Conservation (phyloP, 2,888 invertebrate genomes). For the Pantelozetes paolii region DNA sequence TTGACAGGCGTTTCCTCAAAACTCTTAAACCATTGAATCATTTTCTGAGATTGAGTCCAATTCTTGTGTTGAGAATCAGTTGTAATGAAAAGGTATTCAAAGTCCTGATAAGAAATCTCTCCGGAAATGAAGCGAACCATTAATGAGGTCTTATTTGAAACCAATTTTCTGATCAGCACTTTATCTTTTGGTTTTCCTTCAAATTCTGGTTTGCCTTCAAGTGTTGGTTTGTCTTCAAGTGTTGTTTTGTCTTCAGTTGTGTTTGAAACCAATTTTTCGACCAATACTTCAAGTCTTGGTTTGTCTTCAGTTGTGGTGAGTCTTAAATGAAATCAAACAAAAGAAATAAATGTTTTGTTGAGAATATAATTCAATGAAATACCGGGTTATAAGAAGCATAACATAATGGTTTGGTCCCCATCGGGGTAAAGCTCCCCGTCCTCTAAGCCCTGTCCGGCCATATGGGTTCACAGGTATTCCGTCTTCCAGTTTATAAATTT, state of each 20-base stretch:
- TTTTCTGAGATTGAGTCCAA: not conserved
- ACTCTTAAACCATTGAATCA: not conserved
- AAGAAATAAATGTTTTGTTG: not conserved
- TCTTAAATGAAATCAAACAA: not conserved
- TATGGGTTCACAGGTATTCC: constrained; percentile 50
- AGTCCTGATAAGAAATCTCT: not conserved
- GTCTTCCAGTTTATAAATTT: constrained; percentile 48
- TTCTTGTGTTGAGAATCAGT: not conserved
- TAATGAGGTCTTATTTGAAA: not conserved
- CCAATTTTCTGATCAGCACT: no score
- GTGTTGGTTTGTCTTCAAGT: no score
- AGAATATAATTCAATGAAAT: not conserved
- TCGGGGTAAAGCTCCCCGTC: constrained; percentile 51
- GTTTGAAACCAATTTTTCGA: not conserved
- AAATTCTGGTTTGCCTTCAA: no score
- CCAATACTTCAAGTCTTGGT: not conserved
- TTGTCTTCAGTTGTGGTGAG: not conserved
- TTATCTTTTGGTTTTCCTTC: no score
- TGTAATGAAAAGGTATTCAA: not conserved
- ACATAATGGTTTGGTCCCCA: constrained; percentile 55
- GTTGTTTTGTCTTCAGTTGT: no score
- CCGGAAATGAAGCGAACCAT: not conserved
- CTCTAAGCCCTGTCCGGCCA: constrained; percentile 53
- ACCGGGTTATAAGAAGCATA: constrained; percentile 51
- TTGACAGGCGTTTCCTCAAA: not conserved